Evolutionary conservation across 1,140 invertebrate genomes (phyloP).

Genomic region (Temnothorax curvispinosus): DNA sequence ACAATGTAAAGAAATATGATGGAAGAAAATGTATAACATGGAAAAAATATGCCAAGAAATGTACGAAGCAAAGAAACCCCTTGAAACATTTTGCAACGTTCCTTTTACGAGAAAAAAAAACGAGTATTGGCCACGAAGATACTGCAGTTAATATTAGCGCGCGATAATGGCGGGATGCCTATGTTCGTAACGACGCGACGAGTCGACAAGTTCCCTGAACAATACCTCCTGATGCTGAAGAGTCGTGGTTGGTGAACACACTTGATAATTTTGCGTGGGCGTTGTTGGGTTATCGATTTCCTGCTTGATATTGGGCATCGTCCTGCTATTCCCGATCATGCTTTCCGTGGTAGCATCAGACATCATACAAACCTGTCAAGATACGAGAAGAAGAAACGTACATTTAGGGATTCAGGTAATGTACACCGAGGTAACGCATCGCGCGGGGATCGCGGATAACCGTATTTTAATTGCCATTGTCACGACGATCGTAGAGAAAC

Average conservation of each 20-base stretch:
- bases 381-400: not conserved
- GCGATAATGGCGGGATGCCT: not conserved
- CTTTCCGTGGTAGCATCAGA: conserved; percentile 83
- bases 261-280: conserved; percentile 86
- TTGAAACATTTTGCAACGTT: not conserved
- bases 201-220: not conserved
- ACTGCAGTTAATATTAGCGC: not conserved
- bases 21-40: too few species aligned
- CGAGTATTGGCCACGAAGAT: not conserved
- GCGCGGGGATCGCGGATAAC: not conserved
- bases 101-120: not conserved
- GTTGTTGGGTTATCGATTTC: conserved; percentile 85
- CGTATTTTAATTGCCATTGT: too few species aligned
- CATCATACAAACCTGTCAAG: conserved; percentile 87
- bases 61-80: not conserved
- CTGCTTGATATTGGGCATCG: conserved; percentile 87
- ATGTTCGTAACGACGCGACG: not conserved
- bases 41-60: too few species aligned
- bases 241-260: conserved; percentile 87
- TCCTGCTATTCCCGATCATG: conserved; percentile 83
- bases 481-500: not conserved
- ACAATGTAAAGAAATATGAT: not conserved
- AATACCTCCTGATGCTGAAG: conserved; percentile 82
- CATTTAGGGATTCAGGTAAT: too few species aligned
- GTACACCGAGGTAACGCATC: not conserved